A percentile compares a stretch with the other conserved stretches of the same genome.
Evolutionary conservation across 2,113 vertebrate species (phyloP).

Genomic region (Malurus cyaneus): DNA sequence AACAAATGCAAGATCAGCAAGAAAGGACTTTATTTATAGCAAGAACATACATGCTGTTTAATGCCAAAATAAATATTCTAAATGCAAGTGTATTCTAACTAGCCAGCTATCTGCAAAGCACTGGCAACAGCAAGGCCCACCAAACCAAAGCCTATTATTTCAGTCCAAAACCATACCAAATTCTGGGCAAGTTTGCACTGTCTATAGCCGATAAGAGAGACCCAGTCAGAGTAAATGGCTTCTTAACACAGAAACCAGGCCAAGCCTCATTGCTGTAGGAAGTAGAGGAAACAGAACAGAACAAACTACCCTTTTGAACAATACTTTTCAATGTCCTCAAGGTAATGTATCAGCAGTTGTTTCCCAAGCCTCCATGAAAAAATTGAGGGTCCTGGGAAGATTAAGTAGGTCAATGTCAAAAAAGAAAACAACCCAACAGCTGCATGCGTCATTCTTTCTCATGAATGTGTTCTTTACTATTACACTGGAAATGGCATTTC

Average conservation of each 20-base stretch:
- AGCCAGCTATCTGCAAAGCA: background rate
- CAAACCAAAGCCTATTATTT: background rate
- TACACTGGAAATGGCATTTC: background rate
- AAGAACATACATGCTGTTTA: background rate
- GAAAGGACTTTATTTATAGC: background rate
- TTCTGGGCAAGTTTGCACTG: background rate
- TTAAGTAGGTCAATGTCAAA: background rate
- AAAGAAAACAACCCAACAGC: background rate
- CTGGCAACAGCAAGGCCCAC: background rate
- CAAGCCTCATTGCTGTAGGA: conserved; percentile 19
- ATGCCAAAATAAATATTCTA: background rate
- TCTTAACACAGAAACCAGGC: background rate
- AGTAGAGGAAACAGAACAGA: background rate
- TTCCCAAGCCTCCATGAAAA: background rate
- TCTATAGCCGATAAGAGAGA: background rate
- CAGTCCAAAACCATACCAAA: background rate
- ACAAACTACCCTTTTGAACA: background rate
- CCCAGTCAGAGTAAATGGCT: background rate
- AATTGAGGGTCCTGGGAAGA: background rate
- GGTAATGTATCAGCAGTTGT: background rate
- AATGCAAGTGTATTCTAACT: background rate
- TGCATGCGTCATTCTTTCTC: background rate
- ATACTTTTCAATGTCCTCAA: background rate
- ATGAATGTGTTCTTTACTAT: background rate
- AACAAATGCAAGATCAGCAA: background rate